These are phyloP conservation scores for Chymomyza procnemis DNA, from an alignment of 2,888 invertebrate species.

Conservation along the genomic window DNA sequence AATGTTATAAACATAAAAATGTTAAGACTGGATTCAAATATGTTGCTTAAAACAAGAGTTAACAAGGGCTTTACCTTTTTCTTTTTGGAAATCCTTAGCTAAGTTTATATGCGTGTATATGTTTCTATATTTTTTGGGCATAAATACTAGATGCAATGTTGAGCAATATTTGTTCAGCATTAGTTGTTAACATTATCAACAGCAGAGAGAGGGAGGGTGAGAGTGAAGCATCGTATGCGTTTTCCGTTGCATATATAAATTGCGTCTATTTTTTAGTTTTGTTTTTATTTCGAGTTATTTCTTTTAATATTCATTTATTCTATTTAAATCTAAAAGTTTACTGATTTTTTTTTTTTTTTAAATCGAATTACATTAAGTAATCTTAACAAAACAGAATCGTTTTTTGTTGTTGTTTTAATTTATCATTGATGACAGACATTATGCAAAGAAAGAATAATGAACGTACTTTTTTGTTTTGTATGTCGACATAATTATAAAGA, in stretches of 20 bases:
- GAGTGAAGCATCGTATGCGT: background rate
- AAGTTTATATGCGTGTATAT: background rate
- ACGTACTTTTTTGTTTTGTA: background rate
- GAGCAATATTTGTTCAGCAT: background rate
- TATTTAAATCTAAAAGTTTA: background rate
- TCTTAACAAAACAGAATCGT: background rate
- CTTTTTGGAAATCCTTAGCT: background rate
- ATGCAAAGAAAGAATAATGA: background rate
- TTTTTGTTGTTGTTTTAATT: too few relatives aligned
- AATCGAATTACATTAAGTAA: background rate
- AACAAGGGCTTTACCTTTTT: background rate
- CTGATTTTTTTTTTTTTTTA: background rate
- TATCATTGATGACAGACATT: slow-evolving; percentile 1
- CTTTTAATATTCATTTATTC: background rate
- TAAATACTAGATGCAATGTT: background rate
- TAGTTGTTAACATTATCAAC: background rate
- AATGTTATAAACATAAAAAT: background rate
- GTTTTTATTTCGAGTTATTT: background rate
- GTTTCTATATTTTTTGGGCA: background rate
- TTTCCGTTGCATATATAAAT: background rate
- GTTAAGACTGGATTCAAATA: too few relatives aligned
- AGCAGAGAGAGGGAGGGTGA: too few relatives aligned
- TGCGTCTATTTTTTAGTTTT: background rate
- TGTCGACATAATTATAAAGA: background rate
- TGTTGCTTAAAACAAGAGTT: background rate